Percentiles rank a stretch among this genome's conserved stretches.
Conservation (phyloP, 2,797 vertebrate species). For the Babyrousa celebensis region DNA sequence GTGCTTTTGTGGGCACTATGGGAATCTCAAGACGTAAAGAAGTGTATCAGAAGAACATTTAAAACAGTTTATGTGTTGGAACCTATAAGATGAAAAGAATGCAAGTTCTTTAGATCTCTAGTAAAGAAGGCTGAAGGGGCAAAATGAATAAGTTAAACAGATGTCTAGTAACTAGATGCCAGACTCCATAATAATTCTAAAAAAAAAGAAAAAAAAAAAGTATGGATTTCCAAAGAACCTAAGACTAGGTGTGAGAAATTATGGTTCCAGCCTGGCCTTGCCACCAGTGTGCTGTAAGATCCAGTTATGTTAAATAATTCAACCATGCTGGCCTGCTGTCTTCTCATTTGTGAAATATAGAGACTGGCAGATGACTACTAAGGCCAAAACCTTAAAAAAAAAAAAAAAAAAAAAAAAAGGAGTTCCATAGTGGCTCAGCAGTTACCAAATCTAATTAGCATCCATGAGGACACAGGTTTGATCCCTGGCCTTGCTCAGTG, state of each 20-base stretch:
- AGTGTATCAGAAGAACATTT: neutral
- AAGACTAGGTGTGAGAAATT: neutral
- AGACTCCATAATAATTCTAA: neutral
- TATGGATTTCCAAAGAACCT: neutral
- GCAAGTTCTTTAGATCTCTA: neutral
- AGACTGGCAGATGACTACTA: neutral
- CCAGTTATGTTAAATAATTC: neutral
- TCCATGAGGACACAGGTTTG: too few species aligned
- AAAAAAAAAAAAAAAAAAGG: neutral
- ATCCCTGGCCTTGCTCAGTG: too few species aligned
- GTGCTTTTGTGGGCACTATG: neutral
- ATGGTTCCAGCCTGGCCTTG: neutral
- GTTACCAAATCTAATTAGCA: too few species aligned
- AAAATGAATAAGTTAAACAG: constrained; percentile 4
- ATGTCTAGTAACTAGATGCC: constrained; percentile 15
- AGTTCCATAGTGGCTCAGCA: too few species aligned
- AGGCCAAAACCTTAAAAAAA: neutral
- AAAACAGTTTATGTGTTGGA: neutral
- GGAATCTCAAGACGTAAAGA: constrained; percentile 19
- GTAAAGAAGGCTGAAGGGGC: neutral
- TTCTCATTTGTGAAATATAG: constrained; percentile 23
- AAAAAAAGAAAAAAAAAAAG: neutral
- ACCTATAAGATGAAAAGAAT: constrained; percentile 27
- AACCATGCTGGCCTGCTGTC: neutral
- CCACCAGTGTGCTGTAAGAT: neutral